Evolutionary conservation across 2,113 vertebrate genomes (phyloP).

Genomic region (Brevimyrus niger): DNA sequence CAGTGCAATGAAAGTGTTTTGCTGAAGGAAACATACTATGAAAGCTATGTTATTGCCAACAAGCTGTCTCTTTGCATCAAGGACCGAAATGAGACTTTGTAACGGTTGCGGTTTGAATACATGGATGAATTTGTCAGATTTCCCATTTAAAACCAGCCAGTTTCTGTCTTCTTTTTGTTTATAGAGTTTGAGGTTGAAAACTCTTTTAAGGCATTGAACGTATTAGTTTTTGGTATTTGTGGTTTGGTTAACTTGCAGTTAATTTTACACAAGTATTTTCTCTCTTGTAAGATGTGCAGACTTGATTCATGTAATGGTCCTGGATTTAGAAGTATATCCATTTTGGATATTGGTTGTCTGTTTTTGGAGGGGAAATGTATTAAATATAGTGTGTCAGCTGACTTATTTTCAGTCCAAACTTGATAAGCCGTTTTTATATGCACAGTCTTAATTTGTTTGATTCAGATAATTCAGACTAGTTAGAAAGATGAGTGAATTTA

Average conservation of each 20-base stretch:
- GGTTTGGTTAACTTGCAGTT: not conserved
- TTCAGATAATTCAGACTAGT: not conserved
- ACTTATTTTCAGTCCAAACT: not conserved
- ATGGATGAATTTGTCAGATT: not conserved
- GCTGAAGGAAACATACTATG: not conserved
- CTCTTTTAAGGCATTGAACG: not conserved
- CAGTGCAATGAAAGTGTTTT: not conserved
- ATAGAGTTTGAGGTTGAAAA: not conserved
- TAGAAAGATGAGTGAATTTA: not conserved
- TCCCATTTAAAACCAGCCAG: not conserved
- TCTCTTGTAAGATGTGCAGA: not conserved
- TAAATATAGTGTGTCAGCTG: not conserved
- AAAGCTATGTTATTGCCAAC: not conserved
- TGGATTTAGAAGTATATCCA: not conserved
- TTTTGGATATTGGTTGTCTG: not conserved
- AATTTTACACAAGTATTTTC: not conserved
- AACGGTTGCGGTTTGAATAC: not conserved
- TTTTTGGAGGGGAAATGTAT: not conserved
- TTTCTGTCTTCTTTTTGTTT: not conserved
- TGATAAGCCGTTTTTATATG: not conserved
- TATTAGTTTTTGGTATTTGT: not conserved
- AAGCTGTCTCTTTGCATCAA: not conserved
- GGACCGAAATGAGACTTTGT: conserved; percentile 1
- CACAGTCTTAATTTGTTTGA: not conserved
- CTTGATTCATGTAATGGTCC: not conserved